Percentiles rank a stretch among this genome's conserved stretches.
Conservation (phyloP, 1,140 invertebrate species). For the Apis laboriosa region DNA sequence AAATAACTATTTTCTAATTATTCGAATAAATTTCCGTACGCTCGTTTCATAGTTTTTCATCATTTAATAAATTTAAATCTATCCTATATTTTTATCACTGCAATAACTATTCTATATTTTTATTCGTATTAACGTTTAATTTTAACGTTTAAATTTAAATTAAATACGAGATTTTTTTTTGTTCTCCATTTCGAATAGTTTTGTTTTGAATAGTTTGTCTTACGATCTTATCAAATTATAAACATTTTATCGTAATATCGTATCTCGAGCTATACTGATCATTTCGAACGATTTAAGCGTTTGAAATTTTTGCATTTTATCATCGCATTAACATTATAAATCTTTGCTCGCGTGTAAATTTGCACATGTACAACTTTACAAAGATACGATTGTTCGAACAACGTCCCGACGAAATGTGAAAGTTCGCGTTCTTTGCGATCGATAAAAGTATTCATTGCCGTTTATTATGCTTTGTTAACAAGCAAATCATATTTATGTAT, state of each 20-base stretch:
- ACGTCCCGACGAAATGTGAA: conserved; percentile 38
- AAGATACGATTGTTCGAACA: conserved; percentile 1
- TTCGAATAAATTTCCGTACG: not conserved
- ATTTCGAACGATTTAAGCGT: not conserved
- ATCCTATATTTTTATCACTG: too few species aligned
- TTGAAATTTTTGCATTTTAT: not conserved
- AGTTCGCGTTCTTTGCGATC: conserved; percentile 32
- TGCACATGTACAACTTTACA: not conserved
- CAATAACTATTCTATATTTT: too few species aligned
- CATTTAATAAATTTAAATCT: too few species aligned
- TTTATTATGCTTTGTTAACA: conserved; percentile 44
- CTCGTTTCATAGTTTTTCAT: too few species aligned
- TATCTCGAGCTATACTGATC: not conserved
- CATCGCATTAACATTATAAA: not conserved
- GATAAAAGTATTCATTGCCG: conserved; percentile 29
- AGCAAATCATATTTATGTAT: conserved; percentile 49
- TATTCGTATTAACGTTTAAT: too few species aligned
- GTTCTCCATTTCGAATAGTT: too few species aligned
- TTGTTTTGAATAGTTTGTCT: not conserved
- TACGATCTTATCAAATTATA: not conserved
- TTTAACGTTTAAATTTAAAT: not conserved
- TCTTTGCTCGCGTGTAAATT: not conserved
- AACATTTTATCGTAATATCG: not conserved
- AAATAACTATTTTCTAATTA: not conserved
- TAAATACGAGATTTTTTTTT: not conserved